Evolutionary conservation across 2,113 vertebrate species (phyloP).

Genomic region (Megaceryle torquata): DNA sequence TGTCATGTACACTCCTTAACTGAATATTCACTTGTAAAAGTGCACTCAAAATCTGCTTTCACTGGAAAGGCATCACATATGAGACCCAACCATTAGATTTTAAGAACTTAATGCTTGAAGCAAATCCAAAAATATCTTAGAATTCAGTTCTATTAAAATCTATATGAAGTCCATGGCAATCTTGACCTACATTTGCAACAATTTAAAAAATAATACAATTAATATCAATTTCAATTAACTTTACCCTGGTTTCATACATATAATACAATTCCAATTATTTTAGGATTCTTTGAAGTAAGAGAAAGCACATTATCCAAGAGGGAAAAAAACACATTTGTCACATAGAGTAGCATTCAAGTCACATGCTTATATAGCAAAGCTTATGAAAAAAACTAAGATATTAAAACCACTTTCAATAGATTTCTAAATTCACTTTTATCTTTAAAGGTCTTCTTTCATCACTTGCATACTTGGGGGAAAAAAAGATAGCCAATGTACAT

Average conservation of each 20-base stretch:
- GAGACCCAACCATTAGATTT: not conserved
- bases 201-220: slow-evolving; percentile 58
- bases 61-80: not conserved
- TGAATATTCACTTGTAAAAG: not conserved
- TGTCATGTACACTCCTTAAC: not conserved
- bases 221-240: slow-evolving; percentile 59
- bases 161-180: slow-evolving; percentile 1
- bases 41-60: not conserved
- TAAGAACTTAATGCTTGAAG: slow-evolving; percentile 16
- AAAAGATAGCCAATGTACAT: not conserved
- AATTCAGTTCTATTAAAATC: slow-evolving; percentile 52
- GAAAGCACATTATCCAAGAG: slow-evolving; percentile 7
- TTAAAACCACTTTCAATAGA: not conserved
- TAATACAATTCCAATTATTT: slow-evolving; percentile 51
- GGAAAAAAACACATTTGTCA: not conserved
- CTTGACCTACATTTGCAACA: slow-evolving; percentile 53
- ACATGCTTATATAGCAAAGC: not conserved
- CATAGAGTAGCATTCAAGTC: not conserved
- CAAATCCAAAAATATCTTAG: slow-evolving; percentile 45
- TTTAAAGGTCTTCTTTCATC: slow-evolving; percentile 1
- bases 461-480: not conserved
- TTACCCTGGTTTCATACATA: not conserved
- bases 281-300: slow-evolving; percentile 46
- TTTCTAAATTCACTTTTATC: slow-evolving; percentile 36
- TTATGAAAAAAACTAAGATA: slow-evolving; percentile 18